These are phyloP conservation scores for Leptinotarsa juncta DNA, from an alignment of 2,888 invertebrate species.

Conservation along the genomic window DNA sequence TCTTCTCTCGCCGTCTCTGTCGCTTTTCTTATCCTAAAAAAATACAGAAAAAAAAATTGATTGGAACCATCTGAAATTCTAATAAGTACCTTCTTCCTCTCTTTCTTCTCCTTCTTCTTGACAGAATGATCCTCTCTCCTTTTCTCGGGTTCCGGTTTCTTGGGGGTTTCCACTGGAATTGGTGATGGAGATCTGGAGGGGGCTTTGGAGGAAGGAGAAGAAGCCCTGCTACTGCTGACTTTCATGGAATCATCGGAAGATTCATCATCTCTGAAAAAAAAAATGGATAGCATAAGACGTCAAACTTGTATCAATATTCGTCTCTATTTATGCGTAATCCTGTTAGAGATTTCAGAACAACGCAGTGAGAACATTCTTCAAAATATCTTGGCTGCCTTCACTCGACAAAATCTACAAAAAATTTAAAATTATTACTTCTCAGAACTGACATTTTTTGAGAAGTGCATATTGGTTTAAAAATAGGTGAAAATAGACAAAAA, in stretches of 20 bases:
- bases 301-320: too few relatives aligned
- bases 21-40: conserved; percentile 66
- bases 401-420: too few relatives aligned
- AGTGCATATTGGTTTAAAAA: too few relatives aligned
- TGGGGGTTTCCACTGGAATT: conserved; percentile 41
- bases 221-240: conserved; percentile 56
- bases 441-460: too few relatives aligned
- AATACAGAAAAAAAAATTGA: not conserved
- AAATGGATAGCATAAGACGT: not conserved
- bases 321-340: too few relatives aligned
- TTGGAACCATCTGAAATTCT: too few relatives aligned
- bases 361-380: too few relatives aligned
- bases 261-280: conserved; percentile 53
- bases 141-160: conserved; percentile 69
- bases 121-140: conserved; percentile 58
- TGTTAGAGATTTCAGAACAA: too few relatives aligned
- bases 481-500: too few relatives aligned
- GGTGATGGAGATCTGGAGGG: conserved; percentile 40
- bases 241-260: conserved; percentile 58
- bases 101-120: conserved; percentile 69
- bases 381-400: too few relatives aligned
- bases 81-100: conserved; percentile 51
- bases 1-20: conserved; percentile 75
- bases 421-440: too few relatives aligned
- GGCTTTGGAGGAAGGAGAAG: conserved; percentile 46